A percentile compares a stretch with the other conserved stretches of the same genome.
Evolutionary conservation across 2,113 vertebrate species (phyloP).

Genomic region (Etia nguti): DNA sequence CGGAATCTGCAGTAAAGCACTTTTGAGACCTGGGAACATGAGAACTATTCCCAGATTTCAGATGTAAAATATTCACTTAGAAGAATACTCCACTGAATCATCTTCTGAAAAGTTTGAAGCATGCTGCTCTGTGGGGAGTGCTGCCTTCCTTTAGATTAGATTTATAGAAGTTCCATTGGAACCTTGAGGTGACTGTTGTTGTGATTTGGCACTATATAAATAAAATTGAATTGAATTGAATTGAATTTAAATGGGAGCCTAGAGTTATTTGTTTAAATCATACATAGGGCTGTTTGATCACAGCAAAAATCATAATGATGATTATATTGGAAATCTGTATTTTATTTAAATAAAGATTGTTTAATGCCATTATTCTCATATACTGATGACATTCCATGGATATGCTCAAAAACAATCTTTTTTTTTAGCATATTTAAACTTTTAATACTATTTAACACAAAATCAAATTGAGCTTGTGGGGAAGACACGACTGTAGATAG

Average conservation of each 20-base stretch:
- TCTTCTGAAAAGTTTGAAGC: neutral
- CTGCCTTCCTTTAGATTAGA: neutral
- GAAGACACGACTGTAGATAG: neutral
- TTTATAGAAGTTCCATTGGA: accelerated
- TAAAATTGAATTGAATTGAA: too few species aligned
- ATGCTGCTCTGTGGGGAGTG: neutral
- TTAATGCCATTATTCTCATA: neutral
- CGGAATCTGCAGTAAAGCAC: neutral
- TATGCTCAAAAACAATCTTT: neutral
- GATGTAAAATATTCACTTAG: neutral
- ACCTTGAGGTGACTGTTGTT: too few species aligned
- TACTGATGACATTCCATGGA: neutral
- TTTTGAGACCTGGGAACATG: neutral
- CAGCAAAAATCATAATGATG: neutral
- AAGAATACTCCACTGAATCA: neutral
- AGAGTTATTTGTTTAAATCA: neutral
- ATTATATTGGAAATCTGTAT: neutral
- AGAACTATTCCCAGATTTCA: neutral
- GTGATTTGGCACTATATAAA: too few species aligned
- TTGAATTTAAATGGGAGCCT: neutral
- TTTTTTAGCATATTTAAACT: too few species aligned
- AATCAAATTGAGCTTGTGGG: neutral
- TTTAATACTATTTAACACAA: neutral
- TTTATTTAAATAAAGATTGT: neutral
- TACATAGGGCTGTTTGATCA: neutral